Percentiles rank a stretch among this genome's conserved stretches.
These are phyloP conservation scores for Phalacrocorax pelagicus DNA, from an alignment of 2,113 vertebrate genomes.

Conservation along the genomic window DNA sequence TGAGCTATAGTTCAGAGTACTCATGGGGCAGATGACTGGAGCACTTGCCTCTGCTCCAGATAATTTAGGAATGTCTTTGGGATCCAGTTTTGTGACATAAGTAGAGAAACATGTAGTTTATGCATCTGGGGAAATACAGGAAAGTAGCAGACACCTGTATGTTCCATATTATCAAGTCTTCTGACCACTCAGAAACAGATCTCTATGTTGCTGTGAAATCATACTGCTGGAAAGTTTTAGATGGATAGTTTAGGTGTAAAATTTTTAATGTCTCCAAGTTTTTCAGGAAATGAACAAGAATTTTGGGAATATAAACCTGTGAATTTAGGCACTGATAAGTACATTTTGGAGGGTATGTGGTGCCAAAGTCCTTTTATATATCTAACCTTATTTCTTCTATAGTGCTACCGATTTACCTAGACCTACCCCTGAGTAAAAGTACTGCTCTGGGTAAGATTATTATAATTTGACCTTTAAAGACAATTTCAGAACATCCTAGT, in stretches of 20 bases:
- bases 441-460: conserved; percentile 22
- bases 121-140: neutral
- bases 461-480: conserved; percentile 61
- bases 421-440: conserved; percentile 15
- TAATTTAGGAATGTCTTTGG: neutral
- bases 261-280: neutral
- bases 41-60: neutral
- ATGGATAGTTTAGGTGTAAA: neutral
- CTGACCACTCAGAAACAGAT: neutral
- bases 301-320: neutral
- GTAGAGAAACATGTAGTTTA: neutral
- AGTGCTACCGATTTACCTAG: conserved; percentile 22
- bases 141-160: neutral
- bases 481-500: conserved; percentile 44
- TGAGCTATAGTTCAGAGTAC: neutral
- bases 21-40: neutral
- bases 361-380: neutral
- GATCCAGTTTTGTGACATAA: neutral
- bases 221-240: neutral
- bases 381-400: conserved; percentile 40
- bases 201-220: neutral
- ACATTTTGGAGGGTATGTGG: neutral
- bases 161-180: neutral
- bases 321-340: neutral
- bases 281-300: neutral